Conservation (phyloP, 2,888 invertebrate genomes). For the Drosophila mercatorum region DNA sequence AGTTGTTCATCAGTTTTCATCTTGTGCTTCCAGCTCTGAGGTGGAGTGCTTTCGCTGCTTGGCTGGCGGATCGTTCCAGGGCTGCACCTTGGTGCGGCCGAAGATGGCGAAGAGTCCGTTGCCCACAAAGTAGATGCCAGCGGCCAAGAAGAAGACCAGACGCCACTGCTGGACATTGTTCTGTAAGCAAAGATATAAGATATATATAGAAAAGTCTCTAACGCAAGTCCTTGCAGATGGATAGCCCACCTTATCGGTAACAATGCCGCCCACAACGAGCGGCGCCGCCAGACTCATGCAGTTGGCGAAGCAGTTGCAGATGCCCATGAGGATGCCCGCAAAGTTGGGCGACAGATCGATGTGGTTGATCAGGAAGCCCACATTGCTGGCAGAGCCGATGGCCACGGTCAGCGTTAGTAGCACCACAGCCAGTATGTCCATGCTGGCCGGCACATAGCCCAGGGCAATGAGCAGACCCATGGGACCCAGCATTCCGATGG, state of each 20-base stretch:
- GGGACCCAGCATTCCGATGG: constrained; percentile 85
- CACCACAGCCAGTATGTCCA: constrained; percentile 84
- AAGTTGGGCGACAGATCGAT: constrained; percentile 89
- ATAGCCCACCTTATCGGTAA: constrained; percentile 86
- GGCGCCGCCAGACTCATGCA: constrained; percentile 88
- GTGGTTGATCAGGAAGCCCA: constrained; percentile 88
- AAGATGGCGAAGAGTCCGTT: constrained; percentile 89
- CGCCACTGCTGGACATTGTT: constrained; percentile 89
- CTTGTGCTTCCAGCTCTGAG: constrained; percentile 67
- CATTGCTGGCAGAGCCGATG: constrained; percentile 87
- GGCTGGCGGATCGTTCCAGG: constrained; percentile 88
- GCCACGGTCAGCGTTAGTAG: constrained; percentile 87
- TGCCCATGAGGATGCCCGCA: constrained; percentile 89
- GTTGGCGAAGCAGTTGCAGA: constrained; percentile 88
- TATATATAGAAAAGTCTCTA: too few relatives aligned
- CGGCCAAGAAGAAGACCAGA: constrained; percentile 90
- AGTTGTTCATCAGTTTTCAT: background rate
- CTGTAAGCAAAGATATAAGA: constrained; percentile 84
- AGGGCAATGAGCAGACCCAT: constrained; percentile 86
- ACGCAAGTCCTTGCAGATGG: background rate
- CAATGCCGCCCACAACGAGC: constrained; percentile 86
- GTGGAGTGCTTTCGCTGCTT: constrained; percentile 62
- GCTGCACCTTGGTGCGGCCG: constrained; percentile 88
- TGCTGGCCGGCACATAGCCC: constrained; percentile 84
- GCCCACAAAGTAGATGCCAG: constrained; percentile 89